Conservation (phyloP, 2,113 vertebrate genomes). For the Cettia cetti region DNA sequence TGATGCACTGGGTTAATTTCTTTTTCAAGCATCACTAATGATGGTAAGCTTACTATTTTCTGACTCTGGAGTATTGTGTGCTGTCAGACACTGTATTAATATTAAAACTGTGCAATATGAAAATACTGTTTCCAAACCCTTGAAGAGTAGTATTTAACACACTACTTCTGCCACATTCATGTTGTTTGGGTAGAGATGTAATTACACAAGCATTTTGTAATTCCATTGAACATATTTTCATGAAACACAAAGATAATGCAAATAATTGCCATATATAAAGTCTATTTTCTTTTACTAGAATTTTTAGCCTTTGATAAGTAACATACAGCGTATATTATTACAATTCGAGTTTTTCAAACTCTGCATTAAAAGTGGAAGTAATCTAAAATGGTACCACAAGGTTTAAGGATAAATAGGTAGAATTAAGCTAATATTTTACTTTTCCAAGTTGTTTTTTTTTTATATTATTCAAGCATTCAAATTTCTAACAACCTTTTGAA, state of each 20-base stretch:
- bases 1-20: background rate
- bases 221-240: background rate
- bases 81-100: background rate
- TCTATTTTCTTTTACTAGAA: conserved; percentile 36
- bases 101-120: conserved; percentile 40
- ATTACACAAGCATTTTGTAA: background rate
- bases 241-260: background rate
- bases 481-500: background rate
- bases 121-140: background rate
- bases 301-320: conserved; percentile 27
- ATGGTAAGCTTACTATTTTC: background rate
- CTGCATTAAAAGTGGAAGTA: background rate
- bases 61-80: background rate
- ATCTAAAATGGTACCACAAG: conserved; percentile 16
- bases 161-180: background rate
- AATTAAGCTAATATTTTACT: background rate
- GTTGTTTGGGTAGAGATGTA: background rate
- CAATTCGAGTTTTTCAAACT: background rate
- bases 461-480: background rate
- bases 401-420: background rate
- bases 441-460: background rate
- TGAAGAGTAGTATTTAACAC: background rate
- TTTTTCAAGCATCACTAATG: background rate
- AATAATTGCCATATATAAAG: background rate
- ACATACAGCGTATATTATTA: background rate